Base-by-base conservation (phyloP, 2,888 invertebrate species). In the Ophion ellenae region DNA sequence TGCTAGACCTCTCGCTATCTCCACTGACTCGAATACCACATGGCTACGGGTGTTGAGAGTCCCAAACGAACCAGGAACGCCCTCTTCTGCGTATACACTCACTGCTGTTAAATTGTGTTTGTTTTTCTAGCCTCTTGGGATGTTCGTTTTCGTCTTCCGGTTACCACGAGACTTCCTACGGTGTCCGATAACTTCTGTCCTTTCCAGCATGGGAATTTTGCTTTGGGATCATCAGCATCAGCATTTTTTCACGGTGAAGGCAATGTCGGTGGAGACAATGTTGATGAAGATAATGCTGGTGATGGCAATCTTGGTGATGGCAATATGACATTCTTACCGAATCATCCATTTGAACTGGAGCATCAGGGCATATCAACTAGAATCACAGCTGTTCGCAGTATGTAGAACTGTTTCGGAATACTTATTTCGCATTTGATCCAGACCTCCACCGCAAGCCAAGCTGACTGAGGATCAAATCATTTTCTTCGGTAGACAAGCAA, bases 11-110 rank as follows among this genome's bases (percentile, higher is more conserved):
- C 17, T 11, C 66, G 36, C 32, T 66, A 59, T 67, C 67, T 67
- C 57, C 74, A 80, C 40, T 61, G 73, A 73, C 73, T 80, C 85
- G 83, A 73, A 80, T 73, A 80, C 85, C 85, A 85, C 79, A 85
- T 83, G 85, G 80, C 66, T 83, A 36, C 53, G 76, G 80, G 83
- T 83, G 85, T 83, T 63, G 76, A 83, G 83, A 83, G 69, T 63
- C 76, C 71, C n/a, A 71, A 64, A 73, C 14, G 66, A 59, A 63
- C 24, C 61, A 45, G 76, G 40, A 66, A 76, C 66, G 61, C 75
- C 71, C 67, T 76, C 40, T 61, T 85, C 69, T 36, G 40, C 24
- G 61, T 7, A 64, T 32, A 24, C 32, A 32, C 61, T 40, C 59
- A 17, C 78, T 40, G 81, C 81, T 59, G 59, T 78, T 77, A 81